A percentile compares a stretch with the other conserved stretches of the same genome.
Conservation (phyloP, 1,140 invertebrate species). For the Bombus confusus region DNA sequence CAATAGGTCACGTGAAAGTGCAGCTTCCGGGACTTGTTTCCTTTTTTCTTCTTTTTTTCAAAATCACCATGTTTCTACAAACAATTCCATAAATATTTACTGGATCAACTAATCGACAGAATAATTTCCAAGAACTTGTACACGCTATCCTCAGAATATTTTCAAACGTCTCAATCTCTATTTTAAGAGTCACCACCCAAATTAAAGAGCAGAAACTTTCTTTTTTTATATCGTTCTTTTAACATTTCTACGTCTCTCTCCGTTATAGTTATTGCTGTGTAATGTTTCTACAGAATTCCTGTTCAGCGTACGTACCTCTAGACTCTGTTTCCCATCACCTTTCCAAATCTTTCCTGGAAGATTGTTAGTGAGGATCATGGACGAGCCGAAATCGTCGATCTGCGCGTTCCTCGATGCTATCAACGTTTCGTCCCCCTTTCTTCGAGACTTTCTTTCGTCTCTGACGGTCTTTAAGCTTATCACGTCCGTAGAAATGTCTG, state of each 20-base stretch:
- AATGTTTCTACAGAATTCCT: neutral
- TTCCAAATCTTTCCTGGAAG: slow-evolving; percentile 13
- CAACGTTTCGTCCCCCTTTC: neutral
- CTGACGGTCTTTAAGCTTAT: neutral
- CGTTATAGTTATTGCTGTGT: neutral
- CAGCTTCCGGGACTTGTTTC: slow-evolving; percentile 61
- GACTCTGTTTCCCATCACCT: neutral
- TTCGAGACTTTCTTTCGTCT: neutral
- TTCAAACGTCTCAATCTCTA: neutral
- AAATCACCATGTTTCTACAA: slow-evolving; percentile 26
- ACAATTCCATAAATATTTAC: neutral
- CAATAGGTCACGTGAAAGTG: slow-evolving; percentile 87
- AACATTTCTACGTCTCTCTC: neutral
- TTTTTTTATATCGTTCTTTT: neutral
- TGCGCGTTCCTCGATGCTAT: neutral
- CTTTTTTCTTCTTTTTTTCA: slow-evolving; percentile 39
- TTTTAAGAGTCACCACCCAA: neutral
- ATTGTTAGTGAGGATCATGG: slow-evolving; percentile 33
- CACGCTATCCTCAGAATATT: neutral
- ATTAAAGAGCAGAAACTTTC: neutral
- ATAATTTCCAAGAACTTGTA: neutral
- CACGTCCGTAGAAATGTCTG: slow-evolving; percentile 1
- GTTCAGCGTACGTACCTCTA: neutral
- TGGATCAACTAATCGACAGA: neutral
- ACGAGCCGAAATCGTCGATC: slow-evolving; percentile 4